Percentiles rank a stretch among this genome's conserved stretches.
Evolutionary conservation across 2,797 vertebrate species (phyloP).

Genomic region (Acipenser transmontanus): DNA sequence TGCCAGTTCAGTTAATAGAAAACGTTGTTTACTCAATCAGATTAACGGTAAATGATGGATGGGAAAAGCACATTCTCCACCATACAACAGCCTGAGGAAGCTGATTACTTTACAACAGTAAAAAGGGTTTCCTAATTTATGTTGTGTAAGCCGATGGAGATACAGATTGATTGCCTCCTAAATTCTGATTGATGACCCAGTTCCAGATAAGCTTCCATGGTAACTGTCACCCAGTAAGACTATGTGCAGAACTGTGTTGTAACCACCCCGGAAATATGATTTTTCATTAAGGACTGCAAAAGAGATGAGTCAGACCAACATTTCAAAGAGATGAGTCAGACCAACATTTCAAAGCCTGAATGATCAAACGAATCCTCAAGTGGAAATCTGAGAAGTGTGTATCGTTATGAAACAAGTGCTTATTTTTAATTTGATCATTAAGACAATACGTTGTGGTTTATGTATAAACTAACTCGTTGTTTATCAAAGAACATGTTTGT

Average conservation of each 20-base stretch:
- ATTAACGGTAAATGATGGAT: not conserved
- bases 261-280: not conserved
- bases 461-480: no score
- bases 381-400: not conserved
- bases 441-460: not conserved
- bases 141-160: constrained; percentile 1
- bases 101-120: not conserved
- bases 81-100: not conserved
- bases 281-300: not conserved
- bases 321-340: not conserved
- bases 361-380: not conserved
- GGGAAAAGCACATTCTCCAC: not conserved
- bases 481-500: no score
- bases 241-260: constrained; percentile 2
- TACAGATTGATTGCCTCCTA: constrained; percentile 8
- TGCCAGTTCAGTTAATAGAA: not conserved
- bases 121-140: not conserved
- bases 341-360: not conserved
- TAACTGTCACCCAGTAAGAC: constrained; percentile 4
- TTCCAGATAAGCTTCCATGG: constrained; percentile 7
- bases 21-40: not conserved
- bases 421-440: not conserved
- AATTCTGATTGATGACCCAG: constrained; percentile 8
- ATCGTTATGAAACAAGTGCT: not conserved
- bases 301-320: not conserved